Conservation (phyloP, 2,888 invertebrate genomes). For the Parascotia fuliginaria region DNA sequence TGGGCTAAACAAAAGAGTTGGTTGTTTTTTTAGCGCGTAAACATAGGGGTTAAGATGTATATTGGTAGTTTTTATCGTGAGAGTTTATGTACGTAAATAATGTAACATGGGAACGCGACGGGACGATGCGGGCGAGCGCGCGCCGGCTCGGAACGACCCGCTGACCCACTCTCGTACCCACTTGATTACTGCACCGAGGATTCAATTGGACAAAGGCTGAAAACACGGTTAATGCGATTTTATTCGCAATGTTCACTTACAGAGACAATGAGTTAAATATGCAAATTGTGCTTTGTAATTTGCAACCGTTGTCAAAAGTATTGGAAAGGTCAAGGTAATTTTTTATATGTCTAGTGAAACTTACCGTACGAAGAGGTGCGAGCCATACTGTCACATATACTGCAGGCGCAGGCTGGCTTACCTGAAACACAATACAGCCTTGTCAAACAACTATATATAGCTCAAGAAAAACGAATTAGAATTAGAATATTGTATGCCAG, state of each 20-base stretch:
- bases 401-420: conserved; percentile 71
- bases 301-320: conserved; percentile 38
- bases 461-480: conserved; percentile 10
- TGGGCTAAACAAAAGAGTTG: conserved; percentile 31
- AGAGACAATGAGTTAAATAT: conserved; percentile 43
- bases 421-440: conserved; percentile 64
- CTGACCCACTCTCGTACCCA: conserved; percentile 73
- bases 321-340: conserved; percentile 48
- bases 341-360: conserved; percentile 45
- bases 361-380: conserved; percentile 65
- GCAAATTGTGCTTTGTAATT: conserved; percentile 46
- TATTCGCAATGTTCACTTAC: conserved; percentile 55
- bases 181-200: conserved; percentile 73
- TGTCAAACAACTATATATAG: conserved; percentile 25
- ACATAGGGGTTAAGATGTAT: conserved; percentile 67
- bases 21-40: conserved; percentile 41
- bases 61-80: conserved; percentile 61
- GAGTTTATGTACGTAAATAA: conserved; percentile 63
- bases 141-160: conserved; percentile 65
- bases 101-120: conserved; percentile 58
- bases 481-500: neutral
- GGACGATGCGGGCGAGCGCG: conserved; percentile 52
- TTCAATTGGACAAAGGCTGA: conserved; percentile 76
- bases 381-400: conserved; percentile 61
- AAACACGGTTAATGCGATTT: conserved; percentile 74